Base-by-base conservation (phyloP, 2,797 vertebrate species). In the Danionella dracula region DNA sequence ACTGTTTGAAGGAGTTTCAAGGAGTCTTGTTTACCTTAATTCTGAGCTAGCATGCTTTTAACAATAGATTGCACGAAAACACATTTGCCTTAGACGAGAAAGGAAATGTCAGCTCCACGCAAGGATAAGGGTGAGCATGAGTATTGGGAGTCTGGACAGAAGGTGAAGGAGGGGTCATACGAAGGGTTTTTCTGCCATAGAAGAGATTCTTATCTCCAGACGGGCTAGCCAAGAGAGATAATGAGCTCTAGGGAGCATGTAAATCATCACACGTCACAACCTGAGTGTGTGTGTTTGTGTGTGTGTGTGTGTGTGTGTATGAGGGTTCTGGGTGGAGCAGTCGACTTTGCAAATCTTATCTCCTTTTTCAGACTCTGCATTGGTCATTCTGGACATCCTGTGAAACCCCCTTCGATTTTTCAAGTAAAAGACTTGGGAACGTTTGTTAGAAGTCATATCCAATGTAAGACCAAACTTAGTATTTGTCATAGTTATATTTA, bases 121-220 rank as follows among this genome's bases (percentile, higher is more conserved):
- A n/a, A n/a, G 37, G 34, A 46, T 4, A 12, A 12, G 44, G 60
- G 16, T n/a, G 53, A 23, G 10, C 16, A 49, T 8, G n/a, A 17
- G 56, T 21, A 49, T 8, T 11, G 17, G 56, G 32, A 34, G 21
- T 62, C 50, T 70, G 34, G 34, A 63, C 32, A 2, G 63, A 60
- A 37, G 66, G 34, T 50, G 40, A 62, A 17, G 8, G 50, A 51
- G 20, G 41, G 4, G 41, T 41, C 44, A 34, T 3, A 27, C 45
- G 19, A 46, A 51, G 54, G 66, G 40, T 60, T 66, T 67, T 75
- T 70, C n/a, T 61, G 69, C 63, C 35, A 27, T 49, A 63, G 74
- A 73, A 46, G 37, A 15, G 32, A 42, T 55, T 74, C 81, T 85
- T 85, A 86, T 89, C 84, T 86, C 76, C 76, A 82, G 81, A 83